These are phyloP conservation scores for Diachrysia chrysitis DNA, from an alignment of 2,888 invertebrate genomes.

Conservation along the genomic window DNA sequence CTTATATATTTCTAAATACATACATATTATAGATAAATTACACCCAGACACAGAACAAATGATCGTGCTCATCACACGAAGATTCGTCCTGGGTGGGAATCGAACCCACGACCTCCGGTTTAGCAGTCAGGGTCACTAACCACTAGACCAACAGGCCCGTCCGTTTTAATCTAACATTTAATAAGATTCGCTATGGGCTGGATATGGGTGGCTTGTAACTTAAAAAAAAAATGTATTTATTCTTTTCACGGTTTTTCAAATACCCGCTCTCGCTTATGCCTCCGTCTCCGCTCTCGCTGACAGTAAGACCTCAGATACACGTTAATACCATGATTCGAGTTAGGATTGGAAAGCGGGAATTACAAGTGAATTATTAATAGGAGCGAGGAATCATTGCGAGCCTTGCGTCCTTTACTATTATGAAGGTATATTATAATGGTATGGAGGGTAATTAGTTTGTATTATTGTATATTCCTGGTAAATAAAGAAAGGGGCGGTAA, in stretches of 20 bases:
- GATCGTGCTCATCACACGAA: too few species aligned
- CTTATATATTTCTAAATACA: too few species aligned
- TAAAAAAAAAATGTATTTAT: neutral
- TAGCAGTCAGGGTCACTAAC: too few species aligned
- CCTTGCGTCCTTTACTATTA: conserved; percentile 31
- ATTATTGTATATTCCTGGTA: neutral
- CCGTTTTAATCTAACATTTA: too few species aligned
- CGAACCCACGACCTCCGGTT: too few species aligned
- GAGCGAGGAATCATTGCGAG: conserved; percentile 44
- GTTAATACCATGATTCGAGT: conserved; percentile 46
- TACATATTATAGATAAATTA: too few species aligned
- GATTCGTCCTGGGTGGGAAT: too few species aligned
- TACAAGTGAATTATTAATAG: conserved; percentile 57
- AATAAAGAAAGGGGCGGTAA: neutral
- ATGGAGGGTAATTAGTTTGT: conserved; percentile 13
- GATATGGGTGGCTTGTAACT: too few species aligned
- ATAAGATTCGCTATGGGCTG: too few species aligned
- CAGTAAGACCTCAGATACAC: conserved; percentile 8
- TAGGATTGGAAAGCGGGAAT: conserved; percentile 59
- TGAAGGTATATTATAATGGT: conserved; percentile 35
- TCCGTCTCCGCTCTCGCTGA: conserved; percentile 12
- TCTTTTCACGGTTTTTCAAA: too few species aligned
- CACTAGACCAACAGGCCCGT: too few species aligned
- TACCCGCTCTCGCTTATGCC: conserved; percentile 14
- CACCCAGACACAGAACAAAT: too few species aligned